A percentile compares a stretch with the other conserved stretches of the same genome.
Conservation (phyloP, 2,888 invertebrate genomes). For the Oeneis ivallda region DNA sequence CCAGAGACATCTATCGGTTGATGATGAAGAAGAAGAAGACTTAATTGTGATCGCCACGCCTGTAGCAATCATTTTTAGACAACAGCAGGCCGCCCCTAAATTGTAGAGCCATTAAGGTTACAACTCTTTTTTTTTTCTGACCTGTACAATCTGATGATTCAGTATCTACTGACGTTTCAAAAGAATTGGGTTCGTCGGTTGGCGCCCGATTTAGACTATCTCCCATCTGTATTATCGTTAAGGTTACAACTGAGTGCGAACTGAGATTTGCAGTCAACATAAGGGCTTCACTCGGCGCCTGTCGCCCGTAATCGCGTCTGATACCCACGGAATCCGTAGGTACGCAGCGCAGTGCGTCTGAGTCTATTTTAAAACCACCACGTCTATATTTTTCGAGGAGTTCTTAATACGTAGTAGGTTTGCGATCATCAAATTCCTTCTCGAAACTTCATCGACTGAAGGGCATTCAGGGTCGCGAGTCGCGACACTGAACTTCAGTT, state of each 20-base stretch:
- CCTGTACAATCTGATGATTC: too few species aligned
- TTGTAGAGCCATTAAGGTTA: too few species aligned
- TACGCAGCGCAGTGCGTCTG: slow-evolving; percentile 11
- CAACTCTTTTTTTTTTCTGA: background rate
- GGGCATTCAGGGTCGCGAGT: slow-evolving; percentile 11
- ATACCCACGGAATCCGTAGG: slow-evolving; percentile 23
- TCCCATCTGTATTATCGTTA: background rate
- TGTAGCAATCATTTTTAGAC: too few species aligned
- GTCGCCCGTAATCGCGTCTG: slow-evolving; percentile 25
- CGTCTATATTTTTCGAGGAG: slow-evolving; percentile 1
- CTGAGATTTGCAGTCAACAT: slow-evolving; percentile 1
- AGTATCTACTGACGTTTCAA: background rate
- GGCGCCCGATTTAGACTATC: background rate
- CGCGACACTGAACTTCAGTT: slow-evolving; percentile 38
- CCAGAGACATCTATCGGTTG: too few species aligned
- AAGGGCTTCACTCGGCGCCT: slow-evolving; percentile 26
- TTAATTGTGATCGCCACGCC: too few species aligned
- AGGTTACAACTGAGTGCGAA: background rate
- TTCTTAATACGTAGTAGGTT: background rate
- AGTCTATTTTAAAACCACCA: slow-evolving; percentile 21
- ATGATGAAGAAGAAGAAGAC: too few species aligned
- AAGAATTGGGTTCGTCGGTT: background rate
- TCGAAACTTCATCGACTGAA: too few species aligned
- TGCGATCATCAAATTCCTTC: too few species aligned
- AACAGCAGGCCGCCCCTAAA: too few species aligned